Conservation (phyloP, 2,888 invertebrate species). For the Drosophila pegasa region DNA sequence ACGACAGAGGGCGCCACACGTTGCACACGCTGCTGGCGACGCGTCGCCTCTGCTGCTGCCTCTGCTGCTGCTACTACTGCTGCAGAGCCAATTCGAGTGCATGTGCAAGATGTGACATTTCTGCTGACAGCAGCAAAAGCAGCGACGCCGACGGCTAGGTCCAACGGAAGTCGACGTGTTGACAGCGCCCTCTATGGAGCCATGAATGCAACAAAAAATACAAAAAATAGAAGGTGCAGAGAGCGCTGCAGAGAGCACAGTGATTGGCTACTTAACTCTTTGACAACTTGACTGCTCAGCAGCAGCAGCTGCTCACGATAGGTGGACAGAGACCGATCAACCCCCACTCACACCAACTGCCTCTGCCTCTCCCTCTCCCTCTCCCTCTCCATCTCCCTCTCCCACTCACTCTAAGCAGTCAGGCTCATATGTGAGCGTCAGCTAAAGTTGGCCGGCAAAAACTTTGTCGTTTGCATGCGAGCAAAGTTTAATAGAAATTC, state of each 20-base stretch:
- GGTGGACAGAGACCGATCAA: slow-evolving; percentile 20
- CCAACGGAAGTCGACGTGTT: slow-evolving; percentile 78
- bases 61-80: slow-evolving; percentile 10
- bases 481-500: slow-evolving; percentile 79
- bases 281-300: slow-evolving; percentile 66
- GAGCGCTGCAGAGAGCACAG: slow-evolving; percentile 34
- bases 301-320: slow-evolving; percentile 37
- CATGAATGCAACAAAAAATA: slow-evolving; percentile 38
- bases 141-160: slow-evolving; percentile 39
- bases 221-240: slow-evolving; percentile 1
- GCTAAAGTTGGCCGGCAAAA: slow-evolving; percentile 57
- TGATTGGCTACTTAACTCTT: slow-evolving; percentile 81
- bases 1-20: slow-evolving; percentile 51
- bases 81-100: slow-evolving; percentile 60
- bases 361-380: not conserved
- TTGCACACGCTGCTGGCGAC: slow-evolving; percentile 9
- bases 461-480: slow-evolving; percentile 79
- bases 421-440: slow-evolving; percentile 42
- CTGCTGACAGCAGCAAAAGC: slow-evolving; percentile 72
- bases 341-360: not conserved
- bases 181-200: slow-evolving; percentile 74
- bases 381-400: not conserved
- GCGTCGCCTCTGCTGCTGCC: slow-evolving; percentile 6
- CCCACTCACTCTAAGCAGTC: not conserved
- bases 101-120: slow-evolving; percentile 77